Conservation (phyloP, 2,888 invertebrate genomes). For the Agrotis puta region DNA sequence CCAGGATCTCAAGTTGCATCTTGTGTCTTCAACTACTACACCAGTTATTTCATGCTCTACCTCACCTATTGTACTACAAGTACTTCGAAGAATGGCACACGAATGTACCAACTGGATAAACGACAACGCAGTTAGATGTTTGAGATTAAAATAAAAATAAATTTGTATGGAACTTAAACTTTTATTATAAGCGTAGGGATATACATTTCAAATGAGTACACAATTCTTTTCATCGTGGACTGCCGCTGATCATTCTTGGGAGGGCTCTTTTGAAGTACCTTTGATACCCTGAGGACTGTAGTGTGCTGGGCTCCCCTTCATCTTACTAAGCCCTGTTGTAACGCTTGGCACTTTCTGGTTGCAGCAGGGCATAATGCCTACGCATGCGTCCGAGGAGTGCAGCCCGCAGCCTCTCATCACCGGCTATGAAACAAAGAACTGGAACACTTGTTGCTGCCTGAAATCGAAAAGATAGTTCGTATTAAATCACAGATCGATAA, state of each 20-base stretch:
- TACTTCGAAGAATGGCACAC: constrained; percentile 37
- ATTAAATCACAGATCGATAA: background rate
- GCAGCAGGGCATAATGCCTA: constrained; percentile 85
- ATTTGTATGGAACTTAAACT: constrained; percentile 39
- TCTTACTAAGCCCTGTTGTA: constrained; percentile 66
- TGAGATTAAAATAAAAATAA: constrained; percentile 28
- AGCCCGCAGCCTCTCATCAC: constrained; percentile 86
- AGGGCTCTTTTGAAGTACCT: constrained; percentile 28
- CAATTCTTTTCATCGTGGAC: constrained; percentile 40
- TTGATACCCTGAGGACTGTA: constrained; percentile 18
- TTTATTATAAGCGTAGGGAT: constrained; percentile 56
- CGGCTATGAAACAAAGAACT: constrained; percentile 85
- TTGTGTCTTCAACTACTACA: constrained; percentile 62
- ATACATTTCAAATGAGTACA: constrained; percentile 57
- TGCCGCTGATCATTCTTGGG: constrained; percentile 30
- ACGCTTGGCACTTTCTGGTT: constrained; percentile 81
- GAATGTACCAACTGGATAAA: constrained; percentile 21
- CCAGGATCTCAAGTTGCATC: constrained; percentile 72
- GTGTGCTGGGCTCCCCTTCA: constrained; percentile 15
- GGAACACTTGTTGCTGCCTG: constrained; percentile 89
- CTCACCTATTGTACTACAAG: constrained; percentile 66
- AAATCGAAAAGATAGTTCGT: background rate
- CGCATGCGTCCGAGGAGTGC: constrained; percentile 89
- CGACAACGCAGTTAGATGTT: constrained; percentile 11
- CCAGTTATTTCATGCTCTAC: constrained; percentile 78